Percentiles rank a stretch among this genome's conserved stretches.
These are phyloP conservation scores for Masnerella sp. DNA, from an alignment of 2,888 invertebrate species.

Conservation along the genomic window DNA sequence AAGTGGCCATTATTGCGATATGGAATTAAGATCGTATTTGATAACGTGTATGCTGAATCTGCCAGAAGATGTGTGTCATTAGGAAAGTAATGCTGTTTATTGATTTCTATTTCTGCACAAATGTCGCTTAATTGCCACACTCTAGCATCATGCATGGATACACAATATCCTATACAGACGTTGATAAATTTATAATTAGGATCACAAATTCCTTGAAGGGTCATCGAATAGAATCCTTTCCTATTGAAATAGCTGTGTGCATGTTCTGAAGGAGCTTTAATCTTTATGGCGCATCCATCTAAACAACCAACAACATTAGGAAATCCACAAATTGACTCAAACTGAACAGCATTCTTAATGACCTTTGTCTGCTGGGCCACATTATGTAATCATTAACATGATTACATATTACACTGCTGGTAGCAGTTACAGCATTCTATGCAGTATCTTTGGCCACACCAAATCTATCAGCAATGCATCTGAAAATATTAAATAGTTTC, in stretches of 20 bases:
- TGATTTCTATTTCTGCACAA: neutral
- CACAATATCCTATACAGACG: conserved; percentile 4
- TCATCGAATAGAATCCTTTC: conserved; percentile 23
- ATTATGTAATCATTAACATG: neutral
- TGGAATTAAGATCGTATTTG: neutral
- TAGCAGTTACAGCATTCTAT: neutral
- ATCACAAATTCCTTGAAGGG: conserved; percentile 9
- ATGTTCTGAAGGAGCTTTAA: conserved; percentile 1
- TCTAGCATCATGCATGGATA: conserved; percentile 1
- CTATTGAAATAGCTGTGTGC: conserved; percentile 24
- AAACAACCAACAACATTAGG: conserved; percentile 21
- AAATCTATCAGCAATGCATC: conserved; percentile 35
- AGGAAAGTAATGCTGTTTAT: neutral
- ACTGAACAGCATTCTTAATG: neutral
- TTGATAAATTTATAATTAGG: neutral
- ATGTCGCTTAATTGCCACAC: conserved; percentile 10
- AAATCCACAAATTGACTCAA: conserved; percentile 8
- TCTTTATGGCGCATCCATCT: conserved; percentile 19
- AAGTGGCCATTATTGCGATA: conserved; percentile 6
- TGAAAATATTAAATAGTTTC: neutral
- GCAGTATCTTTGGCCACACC: conserved; percentile 2
- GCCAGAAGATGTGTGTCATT: neutral
- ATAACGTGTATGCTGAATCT: conserved; percentile 6
- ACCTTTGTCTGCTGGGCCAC: conserved; percentile 2
- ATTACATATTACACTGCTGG: neutral